Evolutionary conservation across 2,888 invertebrate genomes (phyloP), one percentile per base, ranked within the genome.

Genomic region (Nomada flava): DNA sequence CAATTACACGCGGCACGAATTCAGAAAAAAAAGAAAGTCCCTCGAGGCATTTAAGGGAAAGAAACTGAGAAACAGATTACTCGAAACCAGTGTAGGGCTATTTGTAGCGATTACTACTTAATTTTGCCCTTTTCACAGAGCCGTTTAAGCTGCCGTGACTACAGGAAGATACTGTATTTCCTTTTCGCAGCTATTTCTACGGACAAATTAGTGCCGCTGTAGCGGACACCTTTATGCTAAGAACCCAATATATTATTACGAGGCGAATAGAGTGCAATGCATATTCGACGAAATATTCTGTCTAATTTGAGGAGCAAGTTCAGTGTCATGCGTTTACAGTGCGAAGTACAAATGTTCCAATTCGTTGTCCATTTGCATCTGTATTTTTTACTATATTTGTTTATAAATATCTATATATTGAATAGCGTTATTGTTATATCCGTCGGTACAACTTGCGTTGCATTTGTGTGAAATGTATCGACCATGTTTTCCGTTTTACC

Each of bases 71-170:
- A 70, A 63, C 44, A 26, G 80, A 60, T 79, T 59, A 59, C 44
- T 64, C 57, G 50, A 63, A 79, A 79, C 42, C 80, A 42, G 55
- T 26, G 63, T 2, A 44, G 53, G 26, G 63, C 78, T 79, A 69
- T 69, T 69, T 50, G 63, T 69, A 79, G 70, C 52, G 79, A 79
- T 78, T 76, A 76, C 79, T 64, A 64, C 70, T 79, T 70, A 63
- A 70, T 57, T 69, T 59, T 59, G 7, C 57, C 57, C 50, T 23
- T 69, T 64, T 69, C n/a, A 23, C 42, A 15, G 62, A 59, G 44
- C 57, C 42, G 64, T 23, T 47, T 63, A 52, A 79, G 57, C 57
- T 55, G 20, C 69, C 53, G 55, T 63, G 69, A 52, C 63, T 79
- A 63, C 69, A 26, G 20, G 53, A 36, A 72, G 47, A 36, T 55